Conservation (phyloP, 2,113 vertebrate species). For the Hoplias malabaricus region DNA sequence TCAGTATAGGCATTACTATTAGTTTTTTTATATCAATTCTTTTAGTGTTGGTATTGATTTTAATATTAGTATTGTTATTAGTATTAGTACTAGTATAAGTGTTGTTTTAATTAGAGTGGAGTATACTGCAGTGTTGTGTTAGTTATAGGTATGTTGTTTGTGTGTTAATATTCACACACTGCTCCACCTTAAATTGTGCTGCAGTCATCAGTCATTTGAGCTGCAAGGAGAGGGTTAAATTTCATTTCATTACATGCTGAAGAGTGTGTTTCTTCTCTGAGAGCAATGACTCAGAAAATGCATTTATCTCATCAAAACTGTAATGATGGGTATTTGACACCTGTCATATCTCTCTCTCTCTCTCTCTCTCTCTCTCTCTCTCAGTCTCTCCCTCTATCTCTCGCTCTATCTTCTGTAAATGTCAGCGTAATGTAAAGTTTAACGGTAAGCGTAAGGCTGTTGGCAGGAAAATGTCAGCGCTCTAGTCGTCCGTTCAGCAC, state of each 20-base stretch:
- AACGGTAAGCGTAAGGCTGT: constrained; percentile 16
- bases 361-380: background rate
- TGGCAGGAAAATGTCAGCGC: constrained; percentile 27
- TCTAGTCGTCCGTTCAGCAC: background rate
- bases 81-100: no score
- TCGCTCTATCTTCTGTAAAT: constrained; percentile 21
- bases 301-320: constrained; percentile 6
- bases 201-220: no score
- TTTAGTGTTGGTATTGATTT: no score
- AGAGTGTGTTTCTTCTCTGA: background rate
- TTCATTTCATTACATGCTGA: no score
- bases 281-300: constrained; percentile 8
- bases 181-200: no score
- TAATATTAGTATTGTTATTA: no score
- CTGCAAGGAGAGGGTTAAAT: background rate
- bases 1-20: no score
- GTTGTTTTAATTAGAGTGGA: no score
- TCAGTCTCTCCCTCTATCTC: background rate
- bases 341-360: background rate
- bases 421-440: constrained; percentile 16
- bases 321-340: constrained; percentile 11
- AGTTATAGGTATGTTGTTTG: no score
- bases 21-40: no score
- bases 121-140: no score
- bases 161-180: no score